These are phyloP conservation scores for Pocillopora grandis DNA, from an alignment of 92 coral and sea anemone species.

Conservation along the genomic window DNA sequence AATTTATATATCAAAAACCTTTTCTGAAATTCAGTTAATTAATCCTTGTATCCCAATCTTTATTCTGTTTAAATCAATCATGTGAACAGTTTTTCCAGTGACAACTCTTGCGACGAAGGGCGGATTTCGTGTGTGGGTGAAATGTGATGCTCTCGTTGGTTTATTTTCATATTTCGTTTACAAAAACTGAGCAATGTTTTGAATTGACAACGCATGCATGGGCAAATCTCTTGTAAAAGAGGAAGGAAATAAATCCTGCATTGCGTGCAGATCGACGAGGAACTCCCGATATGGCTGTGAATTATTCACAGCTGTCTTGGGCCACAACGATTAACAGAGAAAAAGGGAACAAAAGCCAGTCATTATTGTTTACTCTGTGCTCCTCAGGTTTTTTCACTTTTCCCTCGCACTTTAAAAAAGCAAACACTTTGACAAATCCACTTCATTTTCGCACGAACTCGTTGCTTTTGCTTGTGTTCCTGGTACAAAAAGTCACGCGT, in stretches of 20 bases:
- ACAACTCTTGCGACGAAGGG: background rate
- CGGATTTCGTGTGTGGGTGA: background rate
- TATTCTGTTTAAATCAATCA: background rate
- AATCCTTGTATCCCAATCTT: too few relatives aligned
- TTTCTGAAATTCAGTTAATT: too few relatives aligned
- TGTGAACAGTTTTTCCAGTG: too few relatives aligned
- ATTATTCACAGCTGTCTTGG: slow-evolving; percentile 49
- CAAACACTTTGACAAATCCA: background rate
- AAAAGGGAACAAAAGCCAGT: slow-evolving; percentile 29
- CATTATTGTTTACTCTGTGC: slow-evolving; percentile 14
- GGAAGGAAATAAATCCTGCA: background rate
- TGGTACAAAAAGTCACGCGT: background rate
- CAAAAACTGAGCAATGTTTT: background rate
- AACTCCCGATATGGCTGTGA: slow-evolving; percentile 14
- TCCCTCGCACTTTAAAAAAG: background rate
- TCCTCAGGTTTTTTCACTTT: slow-evolving; percentile 2
- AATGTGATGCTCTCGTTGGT: slow-evolving; percentile 13
- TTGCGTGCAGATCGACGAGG: slow-evolving; percentile 33
- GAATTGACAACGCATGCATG: slow-evolving; percentile 4
- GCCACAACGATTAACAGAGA: slow-evolving; percentile 30
- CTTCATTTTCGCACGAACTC: background rate
- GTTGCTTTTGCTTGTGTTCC: background rate
- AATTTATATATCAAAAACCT: too few relatives aligned
- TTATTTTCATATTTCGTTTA: background rate
- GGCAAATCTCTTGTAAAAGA: background rate